Base-by-base conservation (phyloP, 2,888 invertebrate genomes). In the Diadegma fenestrale region DNA sequence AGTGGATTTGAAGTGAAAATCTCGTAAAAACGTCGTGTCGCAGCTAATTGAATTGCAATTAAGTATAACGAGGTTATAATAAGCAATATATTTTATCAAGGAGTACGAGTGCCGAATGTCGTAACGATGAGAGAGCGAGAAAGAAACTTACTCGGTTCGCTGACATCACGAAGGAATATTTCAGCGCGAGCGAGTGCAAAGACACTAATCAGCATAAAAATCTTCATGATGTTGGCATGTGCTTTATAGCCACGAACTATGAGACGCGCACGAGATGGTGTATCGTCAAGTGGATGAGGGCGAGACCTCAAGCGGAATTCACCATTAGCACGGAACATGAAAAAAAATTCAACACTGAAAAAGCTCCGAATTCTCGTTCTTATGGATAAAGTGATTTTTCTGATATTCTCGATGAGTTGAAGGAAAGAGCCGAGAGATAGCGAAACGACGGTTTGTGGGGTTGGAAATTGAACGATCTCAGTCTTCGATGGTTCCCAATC, bases 121-220 rank as follows among this genome's bases (percentile, higher is more conserved):
- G 19, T 48, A 3, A 8, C 6, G 30, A 19, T 26, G 6, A 22
- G 48, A 19, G 1, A 78, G n/a, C n/a, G n/a, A 76, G 54, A 41
- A 48, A 82, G 61, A 79, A 48, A 89, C 92, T 92, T 88, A 92
- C 92, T 89, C 78, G 90, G 91, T 79, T 90, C 90, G 87, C 91
- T 90, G 86, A 90, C 89, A 58, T 90, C 88, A 71, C 86, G 89
- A 68, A 89, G 87, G 86, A 89, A 85, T 87, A 89, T 86, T 88
- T 92, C 89, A 78, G 89, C 90, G 48, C 85, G 88, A 82, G 88
- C 90, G 69, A 91, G 88, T 82, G 88, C 90, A 79, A 92, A 83
- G 87, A 89, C 64, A 87, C 88, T 89, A 89, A 91, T 89, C 86
- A 91, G 84, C 73, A 90, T 64, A 81, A 91, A 86, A 85, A 86